Conservation (phyloP, 2,797 vertebrate genomes). For the Poeciliopsis paucimaculata region DNA sequence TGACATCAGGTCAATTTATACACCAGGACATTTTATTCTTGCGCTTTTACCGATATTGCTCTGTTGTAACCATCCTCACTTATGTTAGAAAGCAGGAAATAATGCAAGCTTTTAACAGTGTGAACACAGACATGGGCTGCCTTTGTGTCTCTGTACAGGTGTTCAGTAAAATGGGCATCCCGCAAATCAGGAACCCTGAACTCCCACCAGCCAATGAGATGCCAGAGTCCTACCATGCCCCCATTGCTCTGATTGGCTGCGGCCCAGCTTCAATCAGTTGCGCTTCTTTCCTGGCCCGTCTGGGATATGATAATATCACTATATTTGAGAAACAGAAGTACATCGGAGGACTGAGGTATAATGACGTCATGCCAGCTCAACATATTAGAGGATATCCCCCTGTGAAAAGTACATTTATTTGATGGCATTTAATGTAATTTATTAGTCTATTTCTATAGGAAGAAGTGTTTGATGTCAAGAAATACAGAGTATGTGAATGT, state of each 20-base stretch:
- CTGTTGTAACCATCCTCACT: neutral
- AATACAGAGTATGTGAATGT: neutral
- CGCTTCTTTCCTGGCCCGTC: conserved; percentile 90
- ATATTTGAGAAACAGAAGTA: conserved; percentile 93
- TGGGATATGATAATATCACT: conserved; percentile 91
- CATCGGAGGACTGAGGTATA: conserved; percentile 91
- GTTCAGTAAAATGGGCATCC: conserved; percentile 93
- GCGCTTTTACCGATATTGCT: neutral
- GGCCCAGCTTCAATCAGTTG: conserved; percentile 94
- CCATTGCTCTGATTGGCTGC: conserved; percentile 92
- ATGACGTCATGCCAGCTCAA: neutral
- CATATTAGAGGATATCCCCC: neutral
- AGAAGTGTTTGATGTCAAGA: neutral
- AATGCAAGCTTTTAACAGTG: neutral
- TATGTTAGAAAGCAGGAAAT: neutral
- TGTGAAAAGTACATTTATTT: neutral
- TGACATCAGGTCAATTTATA: neutral
- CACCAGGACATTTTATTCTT: neutral
- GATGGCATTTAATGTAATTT: neutral
- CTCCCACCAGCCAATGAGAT: conserved; percentile 84
- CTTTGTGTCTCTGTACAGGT: conserved; percentile 75
- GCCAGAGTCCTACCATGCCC: conserved; percentile 84
- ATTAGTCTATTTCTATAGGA: neutral
- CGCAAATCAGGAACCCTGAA: conserved; percentile 87
- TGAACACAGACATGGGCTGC: neutral